Evolutionary conservation across 2,113 vertebrate genomes (phyloP), one percentile per base, ranked within the genome.

Genomic region (Gyps fulvus): DNA sequence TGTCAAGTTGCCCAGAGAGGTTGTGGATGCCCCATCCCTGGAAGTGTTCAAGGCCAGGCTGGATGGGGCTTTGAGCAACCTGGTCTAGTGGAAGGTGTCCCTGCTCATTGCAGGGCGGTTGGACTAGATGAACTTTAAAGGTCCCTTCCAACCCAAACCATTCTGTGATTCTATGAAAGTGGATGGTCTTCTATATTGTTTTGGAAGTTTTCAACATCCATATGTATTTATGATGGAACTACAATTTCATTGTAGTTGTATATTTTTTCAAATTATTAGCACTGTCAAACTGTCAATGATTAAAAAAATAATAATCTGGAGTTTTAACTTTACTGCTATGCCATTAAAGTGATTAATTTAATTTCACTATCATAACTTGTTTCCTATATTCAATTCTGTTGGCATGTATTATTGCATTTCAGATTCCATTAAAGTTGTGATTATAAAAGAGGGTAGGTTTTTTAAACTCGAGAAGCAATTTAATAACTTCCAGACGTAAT

Each of bases 391-490:
- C 27, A 95, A 10, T 62, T 95, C 21, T 80, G 77, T 70, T 88
- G 73, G 57, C 65, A 77, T 79, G 22, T 77, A 76, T 94, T 83
- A 62, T 13, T 87, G 10, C 15, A 62, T 96, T 81, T 95, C 66
- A 92, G 83, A 77, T 89, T 85, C 59, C 47, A 55, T 92, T 91
- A 55, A 87, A 79, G 13, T 58, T 62, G 52, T 89, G 62, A 92
- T 93, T 94, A 54, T 83, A 87, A 82, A 92, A 87, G 42, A 82
- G 13, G 31, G 15, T 72, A 59, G 16, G 7, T 67, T 94, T 93
- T 90, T 87, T 50, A 87, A 85, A 82, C 34, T 96, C 43, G 50
- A 95, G 74, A 92, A 67, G 47, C 45, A 95, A 67, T 97, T 95
- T 91, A 29, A 22, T 86, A 81, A 74, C 47, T 91, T 89, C 40